Conservation (phyloP, 1,140 invertebrate species). For the Pseudomyrmex gracilis region DNA sequence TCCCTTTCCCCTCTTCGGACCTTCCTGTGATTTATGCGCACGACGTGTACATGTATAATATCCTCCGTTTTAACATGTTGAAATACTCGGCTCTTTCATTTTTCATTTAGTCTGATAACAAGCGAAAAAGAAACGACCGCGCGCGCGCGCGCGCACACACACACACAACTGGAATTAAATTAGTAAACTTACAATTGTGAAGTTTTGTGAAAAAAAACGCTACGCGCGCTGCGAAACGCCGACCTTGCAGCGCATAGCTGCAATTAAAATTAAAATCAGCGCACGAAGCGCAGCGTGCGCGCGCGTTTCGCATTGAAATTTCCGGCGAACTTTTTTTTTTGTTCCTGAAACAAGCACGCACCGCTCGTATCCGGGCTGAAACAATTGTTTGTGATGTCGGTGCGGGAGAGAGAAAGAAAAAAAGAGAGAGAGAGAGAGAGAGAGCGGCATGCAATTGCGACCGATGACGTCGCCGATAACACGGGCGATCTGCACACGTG, state of each 20-base stretch:
- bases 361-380: constrained; percentile 42
- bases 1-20: neutral
- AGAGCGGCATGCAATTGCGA: constrained; percentile 23
- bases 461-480: constrained; percentile 42
- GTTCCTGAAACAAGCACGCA: constrained; percentile 28
- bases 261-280: constrained; percentile 45
- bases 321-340: constrained; percentile 50
- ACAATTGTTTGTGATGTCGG: constrained; percentile 42
- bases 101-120: neutral
- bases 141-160: no score
- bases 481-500: constrained; percentile 45
- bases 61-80: neutral
- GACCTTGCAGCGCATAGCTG: neutral
- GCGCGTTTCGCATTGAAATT: constrained; percentile 39
- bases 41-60: constrained; percentile 7
- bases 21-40: constrained; percentile 44
- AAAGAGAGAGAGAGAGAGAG: no score
- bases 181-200: neutral
- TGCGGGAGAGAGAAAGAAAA: neutral
- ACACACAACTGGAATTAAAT: constrained; percentile 23
- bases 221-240: neutral
- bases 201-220: neutral
- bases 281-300: constrained; percentile 26
- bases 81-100: neutral
- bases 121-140: neutral